Evolutionary conservation across 2,113 vertebrate genomes (phyloP).

Genomic region (Cheilinus undulatus): DNA sequence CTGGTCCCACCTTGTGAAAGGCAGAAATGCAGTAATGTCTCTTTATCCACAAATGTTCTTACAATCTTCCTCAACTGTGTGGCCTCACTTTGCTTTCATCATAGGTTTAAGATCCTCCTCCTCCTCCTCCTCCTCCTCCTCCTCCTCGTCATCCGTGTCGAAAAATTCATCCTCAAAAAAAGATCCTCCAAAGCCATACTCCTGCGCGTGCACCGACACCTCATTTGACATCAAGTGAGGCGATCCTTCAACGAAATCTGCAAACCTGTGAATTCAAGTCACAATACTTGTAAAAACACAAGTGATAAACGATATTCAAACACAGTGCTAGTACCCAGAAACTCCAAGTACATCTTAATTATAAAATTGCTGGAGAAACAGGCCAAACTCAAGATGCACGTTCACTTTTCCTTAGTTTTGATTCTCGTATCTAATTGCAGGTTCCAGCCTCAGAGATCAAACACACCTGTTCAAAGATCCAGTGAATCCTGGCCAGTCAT

Average conservation of each 20-base stretch:
- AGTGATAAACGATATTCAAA: neutral
- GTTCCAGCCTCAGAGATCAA: too few species aligned
- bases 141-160: slow-evolving; percentile 83
- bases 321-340: too few species aligned
- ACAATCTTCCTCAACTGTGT: neutral
- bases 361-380: too few species aligned
- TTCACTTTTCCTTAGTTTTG: too few species aligned
- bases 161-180: slow-evolving; percentile 87
- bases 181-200: slow-evolving; percentile 87
- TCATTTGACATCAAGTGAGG: slow-evolving; percentile 89
- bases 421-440: too few species aligned
- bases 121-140: slow-evolving; percentile 75
- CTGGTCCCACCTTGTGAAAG: slow-evolving; percentile 25
- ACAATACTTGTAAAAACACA: neutral
- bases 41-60: neutral
- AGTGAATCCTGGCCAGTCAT: too few species aligned
- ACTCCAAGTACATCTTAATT: too few species aligned
- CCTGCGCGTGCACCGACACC: slow-evolving; percentile 88
- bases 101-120: slow-evolving; percentile 53
- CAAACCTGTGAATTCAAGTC: slow-evolving; percentile 86
- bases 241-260: slow-evolving; percentile 92
- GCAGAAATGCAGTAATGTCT: slow-evolving; percentile 24
- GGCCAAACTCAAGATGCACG: too few species aligned
- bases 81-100: slow-evolving; percentile 36
- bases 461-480: too few species aligned